These are phyloP conservation scores for Conchocele bisecta DNA, from an alignment of 2,888 invertebrate genomes.

Conservation along the genomic window DNA sequence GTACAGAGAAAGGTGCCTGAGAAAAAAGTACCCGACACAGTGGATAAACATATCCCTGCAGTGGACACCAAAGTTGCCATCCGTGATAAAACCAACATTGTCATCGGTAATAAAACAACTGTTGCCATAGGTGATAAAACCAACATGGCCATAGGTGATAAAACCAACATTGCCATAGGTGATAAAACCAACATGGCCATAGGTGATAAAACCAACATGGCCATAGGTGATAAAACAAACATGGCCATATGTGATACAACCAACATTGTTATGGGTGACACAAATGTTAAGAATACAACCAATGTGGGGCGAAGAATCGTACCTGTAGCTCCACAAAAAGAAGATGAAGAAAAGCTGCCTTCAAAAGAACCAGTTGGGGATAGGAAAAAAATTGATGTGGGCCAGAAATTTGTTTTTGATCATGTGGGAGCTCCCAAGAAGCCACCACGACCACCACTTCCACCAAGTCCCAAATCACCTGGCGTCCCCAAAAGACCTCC, in stretches of 20 bases:
- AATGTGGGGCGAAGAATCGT: slow-evolving; percentile 2
- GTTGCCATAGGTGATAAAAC: too few relatives aligned
- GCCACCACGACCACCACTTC: slow-evolving; percentile 21
- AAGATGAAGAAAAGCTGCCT: background rate
- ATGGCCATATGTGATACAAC: background rate
- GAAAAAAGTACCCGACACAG: slow-evolving; percentile 15
- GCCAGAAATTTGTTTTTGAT: slow-evolving; percentile 57
- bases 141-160: too few relatives aligned
- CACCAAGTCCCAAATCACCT: slow-evolving; percentile 24
- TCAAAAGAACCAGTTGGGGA: slow-evolving; percentile 3
- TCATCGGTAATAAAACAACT: too few relatives aligned
- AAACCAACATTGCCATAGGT: too few relatives aligned
- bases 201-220: too few relatives aligned
- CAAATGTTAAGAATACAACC: background rate
- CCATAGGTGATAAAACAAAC: background rate
- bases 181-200: too few relatives aligned
- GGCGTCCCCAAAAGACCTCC: slow-evolving; percentile 6
- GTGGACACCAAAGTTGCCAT: background rate
- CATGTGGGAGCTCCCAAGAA: slow-evolving; percentile 28
- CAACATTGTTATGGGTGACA: background rate
- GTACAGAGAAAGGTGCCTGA: slow-evolving; percentile 13
- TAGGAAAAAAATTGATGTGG: slow-evolving; percentile 62
- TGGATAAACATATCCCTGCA: slow-evolving; percentile 13
- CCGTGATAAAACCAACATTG: too few relatives aligned
- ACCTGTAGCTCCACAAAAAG: background rate